Conservation (phyloP, 2,888 invertebrate species). For the Tetrapedia diversipes region DNA sequence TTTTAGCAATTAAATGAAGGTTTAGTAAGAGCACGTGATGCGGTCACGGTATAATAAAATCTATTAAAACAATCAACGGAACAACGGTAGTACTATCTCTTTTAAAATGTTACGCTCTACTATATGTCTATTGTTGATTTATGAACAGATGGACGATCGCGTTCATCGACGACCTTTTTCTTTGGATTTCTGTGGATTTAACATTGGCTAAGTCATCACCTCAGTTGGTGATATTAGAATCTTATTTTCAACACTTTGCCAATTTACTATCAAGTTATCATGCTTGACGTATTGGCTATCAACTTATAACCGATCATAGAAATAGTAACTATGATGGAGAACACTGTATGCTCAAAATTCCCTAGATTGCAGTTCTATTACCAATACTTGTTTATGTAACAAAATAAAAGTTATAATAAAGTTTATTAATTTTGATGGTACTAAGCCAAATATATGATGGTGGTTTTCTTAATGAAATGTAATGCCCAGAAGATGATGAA, state of each 20-base stretch:
- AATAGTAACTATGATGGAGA: not conserved
- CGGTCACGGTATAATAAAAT: conserved; percentile 80
- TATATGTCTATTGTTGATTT: conserved; percentile 76
- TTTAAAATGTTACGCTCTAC: conserved; percentile 76
- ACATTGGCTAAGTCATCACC: conserved; percentile 42
- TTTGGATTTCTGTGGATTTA: conserved; percentile 43
- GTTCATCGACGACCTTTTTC: conserved; percentile 32
- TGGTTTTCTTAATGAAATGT: too few species aligned
- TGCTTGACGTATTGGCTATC: not conserved
- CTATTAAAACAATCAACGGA: conserved; percentile 82
- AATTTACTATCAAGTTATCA: conserved; percentile 37
- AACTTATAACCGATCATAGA: conserved; percentile 14
- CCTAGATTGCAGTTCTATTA: not conserved
- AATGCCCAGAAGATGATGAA: too few species aligned
- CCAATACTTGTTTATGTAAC: not conserved
- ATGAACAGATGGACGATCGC: conserved; percentile 64
- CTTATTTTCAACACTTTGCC: conserved; percentile 27
- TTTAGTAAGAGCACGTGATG: conserved; percentile 67
- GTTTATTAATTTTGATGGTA: too few species aligned
- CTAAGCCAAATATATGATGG: too few species aligned
- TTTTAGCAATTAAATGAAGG: conserved; percentile 42
- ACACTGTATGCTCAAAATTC: not conserved
- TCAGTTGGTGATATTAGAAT: conserved; percentile 37
- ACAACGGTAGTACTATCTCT: conserved; percentile 80
- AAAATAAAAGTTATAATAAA: too few species aligned